Conservation (phyloP, 2,113 vertebrate genomes). For the Sebastes fasciatus region DNA sequence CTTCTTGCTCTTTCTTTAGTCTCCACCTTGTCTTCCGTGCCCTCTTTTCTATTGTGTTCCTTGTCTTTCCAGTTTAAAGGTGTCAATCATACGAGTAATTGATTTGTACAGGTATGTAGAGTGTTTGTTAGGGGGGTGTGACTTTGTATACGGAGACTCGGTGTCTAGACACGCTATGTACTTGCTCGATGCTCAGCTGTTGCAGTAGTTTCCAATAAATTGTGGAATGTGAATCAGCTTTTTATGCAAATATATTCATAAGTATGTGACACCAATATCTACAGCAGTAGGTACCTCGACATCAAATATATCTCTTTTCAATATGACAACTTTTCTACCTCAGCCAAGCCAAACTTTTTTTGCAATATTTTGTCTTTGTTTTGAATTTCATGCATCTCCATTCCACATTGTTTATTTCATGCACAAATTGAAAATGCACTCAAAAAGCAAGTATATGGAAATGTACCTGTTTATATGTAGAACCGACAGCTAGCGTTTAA, state of each 20-base stretch:
- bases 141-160: neutral
- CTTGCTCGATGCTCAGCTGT: neutral
- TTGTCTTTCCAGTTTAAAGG: neutral
- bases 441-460: too few relatives aligned
- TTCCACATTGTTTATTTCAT: too few relatives aligned
- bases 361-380: too few relatives aligned
- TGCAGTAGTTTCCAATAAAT: neutral
- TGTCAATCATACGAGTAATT: neutral
- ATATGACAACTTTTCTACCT: neutral
- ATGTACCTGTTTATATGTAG: too few relatives aligned
- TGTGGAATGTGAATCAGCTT: neutral
- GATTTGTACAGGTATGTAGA: constrained; percentile 11
- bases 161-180: neutral
- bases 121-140: neutral
- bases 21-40: neutral
- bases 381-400: neutral
- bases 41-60: neutral
- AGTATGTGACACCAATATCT: neutral
- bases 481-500: too few relatives aligned
- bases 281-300: neutral
- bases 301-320: neutral
- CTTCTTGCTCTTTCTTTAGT: constrained; percentile 9
- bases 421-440: too few relatives aligned
- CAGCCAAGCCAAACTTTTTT: neutral
- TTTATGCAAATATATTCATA: constrained; percentile 1